Evolutionary conservation across 2,797 vertebrate genomes (phyloP).

Genomic region (Enteromius afrohamiltoni): DNA sequence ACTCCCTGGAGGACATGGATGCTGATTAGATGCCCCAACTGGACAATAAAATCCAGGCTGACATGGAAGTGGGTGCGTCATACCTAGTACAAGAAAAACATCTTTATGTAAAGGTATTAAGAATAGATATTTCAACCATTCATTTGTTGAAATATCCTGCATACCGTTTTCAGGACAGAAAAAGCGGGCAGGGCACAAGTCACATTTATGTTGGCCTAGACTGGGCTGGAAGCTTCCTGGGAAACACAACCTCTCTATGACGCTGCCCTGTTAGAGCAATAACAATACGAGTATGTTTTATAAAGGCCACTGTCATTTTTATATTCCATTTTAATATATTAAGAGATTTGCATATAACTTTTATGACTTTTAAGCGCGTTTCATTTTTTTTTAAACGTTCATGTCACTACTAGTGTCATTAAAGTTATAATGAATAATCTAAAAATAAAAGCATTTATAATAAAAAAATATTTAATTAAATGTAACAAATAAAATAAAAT

Average conservation of each 20-base stretch:
- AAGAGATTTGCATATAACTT: background rate
- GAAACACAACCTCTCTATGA: slow-evolving; percentile 70
- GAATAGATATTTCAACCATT: background rate
- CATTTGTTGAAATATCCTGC: background rate
- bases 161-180: slow-evolving; percentile 76
- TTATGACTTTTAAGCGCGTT: background rate
- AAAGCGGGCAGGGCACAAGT: slow-evolving; percentile 74
- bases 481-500: background rate
- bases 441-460: background rate
- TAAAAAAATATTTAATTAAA: background rate
- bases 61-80: slow-evolving; percentile 69
- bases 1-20: slow-evolving; percentile 76
- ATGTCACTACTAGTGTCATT: background rate
- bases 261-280: slow-evolving; percentile 72
- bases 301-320: background rate
- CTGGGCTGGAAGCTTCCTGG: slow-evolving; percentile 82
- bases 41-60: slow-evolving; percentile 79
- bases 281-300: slow-evolving; percentile 3
- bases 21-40: slow-evolving; percentile 66
- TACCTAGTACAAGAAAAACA: slow-evolving; percentile 64
- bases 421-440: background rate
- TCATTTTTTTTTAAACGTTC: background rate
- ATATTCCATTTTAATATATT: background rate
- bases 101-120: slow-evolving; percentile 25
- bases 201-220: slow-evolving; percentile 79